A percentile compares a stretch with the other conserved stretches of the same genome.
phyloP scores from a whole-genome alignment of 2,113 vertebrate species.

The Sus scrofa region T2T-Sscrofa CM000824.6:169737001-169737500 shows the following conservation, averaged over 20 bases:
- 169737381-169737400: constrained; percentile 86
- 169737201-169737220: neutral
- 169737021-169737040: neutral
- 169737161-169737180: constrained; percentile 14
- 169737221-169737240: neutral
- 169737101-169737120: neutral
- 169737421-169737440: constrained; percentile 87
- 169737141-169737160: neutral
- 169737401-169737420: constrained; percentile 85
- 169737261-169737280: constrained; percentile 49
- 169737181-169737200: neutral
- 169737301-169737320: constrained; percentile 76
- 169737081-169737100: neutral
- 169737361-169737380: constrained; percentile 78
- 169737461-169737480: constrained; percentile 87
- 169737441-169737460: constrained; percentile 88
- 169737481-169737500: constrained; percentile 87
- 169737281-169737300: constrained; percentile 48
- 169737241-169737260: neutral
- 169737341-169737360: constrained; percentile 85
- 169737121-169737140: neutral
- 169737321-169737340: constrained; percentile 82
- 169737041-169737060: neutral
- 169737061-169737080: neutral
- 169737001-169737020: neutral